A percentile compares a stretch with the other conserved stretches of the same genome.
These are phyloP conservation scores for Cephonodes hylas DNA, from an alignment of 2,888 invertebrate genomes.

Conservation along the genomic window DNA sequence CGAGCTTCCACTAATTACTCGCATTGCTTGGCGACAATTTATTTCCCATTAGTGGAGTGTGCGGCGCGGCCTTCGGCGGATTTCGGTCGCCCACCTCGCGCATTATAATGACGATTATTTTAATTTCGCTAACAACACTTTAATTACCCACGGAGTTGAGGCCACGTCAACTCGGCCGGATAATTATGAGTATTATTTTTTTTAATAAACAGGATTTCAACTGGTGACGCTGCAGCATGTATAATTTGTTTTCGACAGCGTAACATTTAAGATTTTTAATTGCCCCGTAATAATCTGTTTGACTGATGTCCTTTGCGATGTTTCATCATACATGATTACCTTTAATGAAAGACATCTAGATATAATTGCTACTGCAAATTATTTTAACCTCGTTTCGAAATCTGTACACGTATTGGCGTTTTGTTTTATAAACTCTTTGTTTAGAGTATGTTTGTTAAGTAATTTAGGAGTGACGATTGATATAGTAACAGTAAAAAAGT, in stretches of 20 bases:
- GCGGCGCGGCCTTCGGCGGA: conserved; percentile 59
- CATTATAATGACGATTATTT: conserved; percentile 64
- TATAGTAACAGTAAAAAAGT: too few species aligned
- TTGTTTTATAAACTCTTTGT: not conserved
- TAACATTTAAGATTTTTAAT: conserved; percentile 7
- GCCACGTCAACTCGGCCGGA: conserved; percentile 38
- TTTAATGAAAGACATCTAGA: not conserved
- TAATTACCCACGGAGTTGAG: conserved; percentile 64
- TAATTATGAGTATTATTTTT: conserved; percentile 30
- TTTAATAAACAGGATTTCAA: conserved; percentile 11
- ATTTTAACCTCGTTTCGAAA: not conserved
- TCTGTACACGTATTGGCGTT: not conserved
- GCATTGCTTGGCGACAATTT: conserved; percentile 73
- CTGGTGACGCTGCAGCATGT: not conserved
- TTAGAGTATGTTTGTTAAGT: not conserved
- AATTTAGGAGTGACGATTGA: too few species aligned
- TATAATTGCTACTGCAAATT: conserved; percentile 1
- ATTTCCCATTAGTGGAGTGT: conserved; percentile 69
- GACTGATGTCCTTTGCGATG: conserved; percentile 1
- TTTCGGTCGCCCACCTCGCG: conserved; percentile 69
- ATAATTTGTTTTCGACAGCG: conserved; percentile 5
- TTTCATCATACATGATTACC: conserved; percentile 4
- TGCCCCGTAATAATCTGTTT: not conserved
- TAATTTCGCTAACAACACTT: conserved; percentile 79
- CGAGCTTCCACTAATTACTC: conserved; percentile 67